Conservation (phyloP, 2,113 vertebrate species). For the Mus pahari region DNA sequence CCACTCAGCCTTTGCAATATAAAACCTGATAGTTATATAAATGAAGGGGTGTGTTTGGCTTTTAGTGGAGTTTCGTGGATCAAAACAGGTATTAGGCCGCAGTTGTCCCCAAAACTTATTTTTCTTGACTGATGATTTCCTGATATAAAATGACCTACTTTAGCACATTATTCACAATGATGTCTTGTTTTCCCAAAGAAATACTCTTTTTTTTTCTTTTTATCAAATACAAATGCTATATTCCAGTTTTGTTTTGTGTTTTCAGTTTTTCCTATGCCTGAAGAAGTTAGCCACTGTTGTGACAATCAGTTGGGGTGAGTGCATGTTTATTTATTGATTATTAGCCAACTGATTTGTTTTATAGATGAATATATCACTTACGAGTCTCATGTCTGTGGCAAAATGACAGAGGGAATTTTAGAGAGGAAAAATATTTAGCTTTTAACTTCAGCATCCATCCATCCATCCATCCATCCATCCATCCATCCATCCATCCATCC, state of each 20-base stretch:
- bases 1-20: not conserved
- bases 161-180: slow-evolving; percentile 38
- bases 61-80: not conserved
- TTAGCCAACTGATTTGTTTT: not conserved
- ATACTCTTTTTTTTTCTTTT: not conserved
- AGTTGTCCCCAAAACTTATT: not conserved
- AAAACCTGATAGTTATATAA: not conserved
- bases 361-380: not conserved
- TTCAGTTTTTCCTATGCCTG: not conserved
- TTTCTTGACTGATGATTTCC: not conserved
- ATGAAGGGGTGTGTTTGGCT: not conserved
- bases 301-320: not conserved
- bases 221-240: not conserved
- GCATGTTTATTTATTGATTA: not conserved
- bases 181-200: not conserved
- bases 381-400: not conserved
- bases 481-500: not conserved
- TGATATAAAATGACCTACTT: slow-evolving; percentile 13
- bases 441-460: not conserved
- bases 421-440: not conserved
- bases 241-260: not conserved
- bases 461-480: not conserved
- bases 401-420: not conserved
- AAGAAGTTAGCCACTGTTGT: slow-evolving; percentile 11
- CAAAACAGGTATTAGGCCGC: not conserved